phyloP scores from a whole-genome alignment of 2,797 vertebrate genomes.

The Bucorvus abyssinicus region DNA sequence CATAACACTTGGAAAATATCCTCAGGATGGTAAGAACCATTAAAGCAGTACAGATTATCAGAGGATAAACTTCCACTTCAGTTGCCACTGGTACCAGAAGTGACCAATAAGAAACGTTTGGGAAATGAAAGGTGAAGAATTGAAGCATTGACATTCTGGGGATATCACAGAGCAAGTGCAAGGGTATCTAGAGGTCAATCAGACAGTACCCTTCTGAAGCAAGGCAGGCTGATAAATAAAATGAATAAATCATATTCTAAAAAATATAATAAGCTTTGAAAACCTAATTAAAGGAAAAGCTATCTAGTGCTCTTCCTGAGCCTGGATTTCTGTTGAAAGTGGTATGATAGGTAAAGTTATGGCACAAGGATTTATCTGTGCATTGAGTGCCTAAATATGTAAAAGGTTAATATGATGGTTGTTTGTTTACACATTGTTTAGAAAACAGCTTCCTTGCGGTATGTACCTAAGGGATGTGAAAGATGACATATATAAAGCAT shows the following conservation, averaged over 20 bases:
- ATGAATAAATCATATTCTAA: background rate
- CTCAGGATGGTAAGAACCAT: slow-evolving; percentile 23
- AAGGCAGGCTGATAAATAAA: background rate
- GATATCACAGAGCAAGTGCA: slow-evolving; percentile 42
- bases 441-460: background rate
- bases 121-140: slow-evolving; percentile 28
- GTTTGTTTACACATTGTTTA: background rate
- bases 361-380: background rate
- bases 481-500: background rate
- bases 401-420: background rate
- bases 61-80: slow-evolving; percentile 54
- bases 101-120: slow-evolving; percentile 13
- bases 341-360: background rate
- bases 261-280: background rate
- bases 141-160: slow-evolving; percentile 21
- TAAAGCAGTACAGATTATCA: slow-evolving; percentile 36
- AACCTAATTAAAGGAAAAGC: background rate
- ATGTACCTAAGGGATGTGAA: background rate
- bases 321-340: background rate
- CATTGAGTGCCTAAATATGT: background rate
- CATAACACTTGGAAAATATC: slow-evolving; percentile 39
- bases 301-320: background rate
- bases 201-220: background rate
- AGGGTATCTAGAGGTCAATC: slow-evolving; percentile 54
- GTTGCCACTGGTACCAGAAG: background rate